Percentiles rank a stretch among this genome's conserved stretches.
These are phyloP conservation scores for Acanthurus leucopareius DNA, from an alignment of 2,797 vertebrate species.

Conservation along the genomic window DNA sequence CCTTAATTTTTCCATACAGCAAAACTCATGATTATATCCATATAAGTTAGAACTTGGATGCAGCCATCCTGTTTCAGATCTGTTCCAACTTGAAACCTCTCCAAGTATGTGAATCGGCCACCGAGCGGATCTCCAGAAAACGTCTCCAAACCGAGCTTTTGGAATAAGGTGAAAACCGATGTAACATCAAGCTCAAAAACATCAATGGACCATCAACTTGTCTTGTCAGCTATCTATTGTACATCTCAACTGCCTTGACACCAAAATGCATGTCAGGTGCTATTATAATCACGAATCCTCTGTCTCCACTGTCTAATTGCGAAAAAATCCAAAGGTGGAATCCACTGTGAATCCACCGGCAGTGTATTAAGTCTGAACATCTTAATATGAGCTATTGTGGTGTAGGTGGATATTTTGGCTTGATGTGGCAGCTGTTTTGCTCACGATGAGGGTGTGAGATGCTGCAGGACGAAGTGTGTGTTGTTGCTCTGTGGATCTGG, in stretches of 20 bases:
- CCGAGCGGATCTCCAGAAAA: constrained; percentile 22
- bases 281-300: constrained; percentile 28
- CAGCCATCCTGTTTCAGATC: constrained; percentile 2
- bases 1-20: constrained; percentile 2
- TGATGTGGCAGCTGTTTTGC: constrained; percentile 38
- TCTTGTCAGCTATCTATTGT: constrained; percentile 37
- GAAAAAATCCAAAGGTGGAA: background rate
- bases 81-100: constrained; percentile 39
- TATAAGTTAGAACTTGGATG: constrained; percentile 40
- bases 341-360: background rate
- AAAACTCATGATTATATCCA: constrained; percentile 32
- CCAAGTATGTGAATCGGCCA: constrained; percentile 27
- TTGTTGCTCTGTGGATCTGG: constrained; percentile 53
- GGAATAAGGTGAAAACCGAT: constrained; percentile 55
- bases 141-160: constrained; percentile 40
- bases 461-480: constrained; percentile 24
- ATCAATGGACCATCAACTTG: constrained; percentile 75
- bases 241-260: constrained; percentile 7
- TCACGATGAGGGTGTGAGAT: constrained; percentile 34
- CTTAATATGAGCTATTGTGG: background rate
- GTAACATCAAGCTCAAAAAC: constrained; percentile 58
- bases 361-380: background rate
- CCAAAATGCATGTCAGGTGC: constrained; percentile 39
- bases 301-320: background rate
- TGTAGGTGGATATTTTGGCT: constrained; percentile 31